Conservation (phyloP, 1,140 invertebrate genomes). For the Phenacoccus solenopsis region DNA sequence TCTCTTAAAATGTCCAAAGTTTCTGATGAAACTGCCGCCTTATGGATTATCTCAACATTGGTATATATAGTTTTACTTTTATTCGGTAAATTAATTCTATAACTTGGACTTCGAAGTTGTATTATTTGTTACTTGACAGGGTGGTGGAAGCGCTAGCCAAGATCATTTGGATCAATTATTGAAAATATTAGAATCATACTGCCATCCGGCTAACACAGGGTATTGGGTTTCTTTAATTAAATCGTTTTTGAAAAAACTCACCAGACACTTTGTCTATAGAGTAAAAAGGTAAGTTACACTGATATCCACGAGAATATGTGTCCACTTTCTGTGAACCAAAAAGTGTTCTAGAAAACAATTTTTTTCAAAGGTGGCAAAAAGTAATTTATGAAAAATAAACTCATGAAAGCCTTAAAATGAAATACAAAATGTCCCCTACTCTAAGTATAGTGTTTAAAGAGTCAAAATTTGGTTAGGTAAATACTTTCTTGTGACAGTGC, state of each 20-base stretch:
- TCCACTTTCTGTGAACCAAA: too few species aligned
- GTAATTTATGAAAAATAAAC: too few species aligned
- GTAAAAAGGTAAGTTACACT: slow-evolving; percentile 43
- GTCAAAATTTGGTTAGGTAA: too few species aligned
- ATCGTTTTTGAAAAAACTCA: slow-evolving; percentile 47
- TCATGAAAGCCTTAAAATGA: neutral
- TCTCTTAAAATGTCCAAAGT: slow-evolving; percentile 36
- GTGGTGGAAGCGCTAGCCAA: slow-evolving; percentile 44
- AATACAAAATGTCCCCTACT: too few species aligned
- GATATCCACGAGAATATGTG: neutral
- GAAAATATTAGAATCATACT: slow-evolving; percentile 72
- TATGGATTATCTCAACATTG: slow-evolving; percentile 57
- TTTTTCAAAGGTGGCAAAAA: too few species aligned
- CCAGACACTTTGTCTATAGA: slow-evolving; percentile 43
- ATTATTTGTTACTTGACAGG: slow-evolving; percentile 31
- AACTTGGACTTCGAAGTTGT: neutral
- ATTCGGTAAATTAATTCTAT: neutral
- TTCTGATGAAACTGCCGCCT: slow-evolving; percentile 43
- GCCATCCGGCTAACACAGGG: slow-evolving; percentile 78
- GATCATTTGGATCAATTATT: slow-evolving; percentile 67
- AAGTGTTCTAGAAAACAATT: too few species aligned
- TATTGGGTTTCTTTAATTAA: slow-evolving; percentile 54
- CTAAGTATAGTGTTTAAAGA: too few species aligned
- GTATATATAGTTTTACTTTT: slow-evolving; percentile 29
- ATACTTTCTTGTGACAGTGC: too few species aligned